These are phyloP conservation scores for Rhizomys pruinosus DNA, from an alignment of 2,113 vertebrate species.

Conservation along the genomic window DNA sequence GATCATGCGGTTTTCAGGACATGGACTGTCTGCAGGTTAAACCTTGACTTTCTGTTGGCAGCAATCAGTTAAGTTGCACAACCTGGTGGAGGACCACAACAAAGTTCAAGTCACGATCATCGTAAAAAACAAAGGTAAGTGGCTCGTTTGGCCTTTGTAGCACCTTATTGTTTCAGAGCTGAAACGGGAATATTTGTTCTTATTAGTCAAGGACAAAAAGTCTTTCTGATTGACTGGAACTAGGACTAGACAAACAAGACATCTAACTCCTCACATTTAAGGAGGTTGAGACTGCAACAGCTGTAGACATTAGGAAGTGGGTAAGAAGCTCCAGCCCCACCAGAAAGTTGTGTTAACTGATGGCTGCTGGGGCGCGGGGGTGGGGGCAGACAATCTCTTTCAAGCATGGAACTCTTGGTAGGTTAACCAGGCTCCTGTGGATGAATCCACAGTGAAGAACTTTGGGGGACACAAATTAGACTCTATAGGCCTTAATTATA, in stretches of 20 bases:
- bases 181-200: neutral
- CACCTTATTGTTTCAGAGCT: neutral
- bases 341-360: too few relatives aligned
- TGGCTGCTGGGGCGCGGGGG: too few relatives aligned
- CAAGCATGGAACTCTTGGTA: too few relatives aligned
- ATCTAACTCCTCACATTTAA: neutral
- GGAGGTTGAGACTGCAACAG: neutral
- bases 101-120: constrained; percentile 80
- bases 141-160: neutral
- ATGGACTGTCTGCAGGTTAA: neutral
- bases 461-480: too few relatives aligned
- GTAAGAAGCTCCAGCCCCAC: too few relatives aligned
- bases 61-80: constrained; percentile 84
- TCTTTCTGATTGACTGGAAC: neutral
- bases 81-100: constrained; percentile 82
- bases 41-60: constrained; percentile 69
- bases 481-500: too few relatives aligned
- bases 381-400: too few relatives aligned
- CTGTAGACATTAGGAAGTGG: too few relatives aligned
- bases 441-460: too few relatives aligned
- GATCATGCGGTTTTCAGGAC: neutral
- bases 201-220: neutral
- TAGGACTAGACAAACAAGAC: neutral
- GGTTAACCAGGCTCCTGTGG: too few relatives aligned
- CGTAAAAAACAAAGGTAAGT: constrained; percentile 79